Evolutionary conservation across 2,888 invertebrate genomes (phyloP).

Genomic region (Hypomecis atomaria): DNA sequence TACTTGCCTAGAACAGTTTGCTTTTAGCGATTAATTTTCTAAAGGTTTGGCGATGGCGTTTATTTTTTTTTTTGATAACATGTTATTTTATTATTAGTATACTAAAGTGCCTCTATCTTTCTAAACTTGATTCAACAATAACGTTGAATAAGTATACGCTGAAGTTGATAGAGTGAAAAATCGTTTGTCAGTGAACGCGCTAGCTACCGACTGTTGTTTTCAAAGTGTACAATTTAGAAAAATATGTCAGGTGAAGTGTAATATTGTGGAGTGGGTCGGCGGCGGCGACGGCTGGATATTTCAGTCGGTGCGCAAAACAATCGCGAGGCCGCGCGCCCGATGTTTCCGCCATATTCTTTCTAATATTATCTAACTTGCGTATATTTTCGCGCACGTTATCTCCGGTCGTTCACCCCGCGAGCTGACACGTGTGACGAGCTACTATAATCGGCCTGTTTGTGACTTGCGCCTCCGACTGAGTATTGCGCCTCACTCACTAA

Average conservation of each 20-base stretch:
- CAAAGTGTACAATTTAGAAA: neutral
- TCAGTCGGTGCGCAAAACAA: conserved; percentile 45
- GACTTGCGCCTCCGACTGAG: neutral
- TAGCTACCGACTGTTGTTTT: neutral
- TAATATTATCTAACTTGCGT: conserved; percentile 78
- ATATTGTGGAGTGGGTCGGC: neutral
- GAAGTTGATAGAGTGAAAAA: neutral
- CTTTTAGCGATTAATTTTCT: too few species aligned
- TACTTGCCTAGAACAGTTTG: too few species aligned
- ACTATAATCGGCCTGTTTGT: conserved; percentile 27
- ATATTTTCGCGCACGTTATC: conserved; percentile 78
- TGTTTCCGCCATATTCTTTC: conserved; percentile 70
- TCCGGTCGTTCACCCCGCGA: conserved; percentile 66
- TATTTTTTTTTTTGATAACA: too few species aligned
- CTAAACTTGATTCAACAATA: too few species aligned
- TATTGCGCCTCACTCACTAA: conserved; percentile 1
- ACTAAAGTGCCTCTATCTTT: too few species aligned
- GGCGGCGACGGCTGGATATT: conserved; percentile 39
- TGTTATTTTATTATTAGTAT: too few species aligned
- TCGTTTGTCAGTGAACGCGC: neutral
- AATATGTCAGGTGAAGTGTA: conserved; percentile 1
- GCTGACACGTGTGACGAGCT: conserved; percentile 56
- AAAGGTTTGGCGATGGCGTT: too few species aligned
- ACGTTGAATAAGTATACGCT: too few species aligned
- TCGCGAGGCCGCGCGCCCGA: conserved; percentile 48